Conservation (phyloP, 2,888 invertebrate genomes). For the Cenopis cana region DNA sequence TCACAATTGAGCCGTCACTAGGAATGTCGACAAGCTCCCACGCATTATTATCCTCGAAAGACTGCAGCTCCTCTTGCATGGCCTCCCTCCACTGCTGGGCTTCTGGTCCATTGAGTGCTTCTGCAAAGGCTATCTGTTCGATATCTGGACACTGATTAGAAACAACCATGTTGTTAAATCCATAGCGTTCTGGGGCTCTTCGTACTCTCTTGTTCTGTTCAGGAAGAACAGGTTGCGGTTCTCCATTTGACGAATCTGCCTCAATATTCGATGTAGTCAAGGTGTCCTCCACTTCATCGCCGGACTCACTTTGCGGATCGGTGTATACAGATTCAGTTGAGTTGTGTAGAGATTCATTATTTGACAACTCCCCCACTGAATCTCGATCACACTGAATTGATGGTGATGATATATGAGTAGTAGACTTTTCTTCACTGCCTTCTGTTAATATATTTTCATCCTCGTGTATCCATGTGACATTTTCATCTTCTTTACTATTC, state of each 20-base stretch:
- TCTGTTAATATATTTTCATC: slow-evolving; percentile 44
- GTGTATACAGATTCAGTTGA: neutral
- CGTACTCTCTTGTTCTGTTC: neutral
- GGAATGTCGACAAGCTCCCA: slow-evolving; percentile 1
- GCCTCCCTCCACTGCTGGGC: slow-evolving; percentile 1
- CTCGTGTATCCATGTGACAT: slow-evolving; percentile 38
- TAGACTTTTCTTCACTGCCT: neutral
- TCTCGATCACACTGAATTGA: neutral
- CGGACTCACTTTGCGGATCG: neutral
- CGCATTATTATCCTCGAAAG: neutral
- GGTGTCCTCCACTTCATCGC: neutral
- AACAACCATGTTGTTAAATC: slow-evolving; percentile 3
- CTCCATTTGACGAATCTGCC: neutral
- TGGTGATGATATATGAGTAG: neutral
- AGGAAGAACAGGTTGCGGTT: neutral
- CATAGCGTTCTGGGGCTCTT: slow-evolving; percentile 1
- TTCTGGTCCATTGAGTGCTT: slow-evolving; percentile 5
- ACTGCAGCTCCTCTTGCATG: slow-evolving; percentile 5
- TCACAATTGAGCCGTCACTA: neutral
- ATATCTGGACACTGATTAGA: neutral
- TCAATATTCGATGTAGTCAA: neutral
- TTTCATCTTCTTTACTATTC: slow-evolving; percentile 47
- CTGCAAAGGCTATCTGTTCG: neutral
- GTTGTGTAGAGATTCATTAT: slow-evolving; percentile 1
- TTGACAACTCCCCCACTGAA: neutral